Evolutionary conservation across 2,888 invertebrate genomes (phyloP), one percentile per base, ranked within the genome.

Genomic region (Dryomyza anilis): DNA sequence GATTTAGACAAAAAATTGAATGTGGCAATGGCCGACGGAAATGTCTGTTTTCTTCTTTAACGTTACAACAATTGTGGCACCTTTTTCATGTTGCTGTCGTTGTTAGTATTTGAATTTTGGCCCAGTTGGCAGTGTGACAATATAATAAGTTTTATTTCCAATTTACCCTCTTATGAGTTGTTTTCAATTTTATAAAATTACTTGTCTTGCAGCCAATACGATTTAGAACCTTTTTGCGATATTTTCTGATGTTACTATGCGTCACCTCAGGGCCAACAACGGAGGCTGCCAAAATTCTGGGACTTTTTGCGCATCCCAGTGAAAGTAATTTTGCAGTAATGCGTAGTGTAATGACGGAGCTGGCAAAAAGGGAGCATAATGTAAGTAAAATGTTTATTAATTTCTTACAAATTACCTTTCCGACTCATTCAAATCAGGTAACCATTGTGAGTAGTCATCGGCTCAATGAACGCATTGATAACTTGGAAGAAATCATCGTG

Each of bases 311-410:
- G 2, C 82, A 78, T 69, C 77, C 80, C 27, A 79, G 78, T 52
- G 81, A 81, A 71, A 77, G 82, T 63, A 80, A 82, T 71, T 81
- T 84, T 36, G 83, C 84, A 68, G 83, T 83, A 45, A 76, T 82
- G 76, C 80, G 84, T 39, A 75, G 79, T 0, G 67, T 87, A 52
- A 81, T 84, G 74, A 80, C 81, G 53, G 84, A 82, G 30, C 71
- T 86, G 25, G 84, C 84, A 0, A 75, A 67, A 27, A 78, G 81
- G 30, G 85, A 86, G 1, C 86, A 87, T 67, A 84, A 83, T 60
- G 82, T 86, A 71, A 74, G 77, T 67, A n/a, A 21, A n/a, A 7
- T 33, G 7, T n/a, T n/a, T n/a, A n/a, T n/a, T n/a, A n/a, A n/a
- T n/a, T n/a, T n/a, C n/a, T n/a, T n/a, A n/a, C n/a, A n/a, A n/a